Evolutionary conservation across 2,797 vertebrate genomes (phyloP).

Genomic region (Typhlichthys eigenmanni): DNA sequence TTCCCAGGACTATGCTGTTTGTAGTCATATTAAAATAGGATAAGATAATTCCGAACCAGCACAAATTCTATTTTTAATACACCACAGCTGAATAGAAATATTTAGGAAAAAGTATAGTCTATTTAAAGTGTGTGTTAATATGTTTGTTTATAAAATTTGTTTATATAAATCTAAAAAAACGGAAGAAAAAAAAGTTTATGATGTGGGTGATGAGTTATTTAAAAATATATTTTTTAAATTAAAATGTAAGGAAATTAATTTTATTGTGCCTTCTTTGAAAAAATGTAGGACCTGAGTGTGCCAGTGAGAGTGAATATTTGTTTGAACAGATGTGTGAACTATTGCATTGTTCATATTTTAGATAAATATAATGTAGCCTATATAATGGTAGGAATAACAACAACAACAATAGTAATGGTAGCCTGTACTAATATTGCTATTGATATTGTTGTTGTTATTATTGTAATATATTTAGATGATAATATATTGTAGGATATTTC

Average conservation of each 20-base stretch:
- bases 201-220: conserved; percentile 61
- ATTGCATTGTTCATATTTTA: not conserved
- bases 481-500: too few species aligned
- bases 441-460: too few species aligned
- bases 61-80: conserved; percentile 28
- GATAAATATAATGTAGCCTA: too few species aligned
- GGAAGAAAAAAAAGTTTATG: conserved; percentile 39
- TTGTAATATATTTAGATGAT: too few species aligned
- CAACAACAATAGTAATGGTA: too few species aligned
- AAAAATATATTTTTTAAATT: conserved; percentile 81
- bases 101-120: conserved; percentile 41
- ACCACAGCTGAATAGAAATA: conserved; percentile 25
- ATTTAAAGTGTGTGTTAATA: conserved; percentile 57
- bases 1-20: too few species aligned
- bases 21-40: not conserved
- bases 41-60: not conserved
- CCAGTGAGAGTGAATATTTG: too few species aligned
- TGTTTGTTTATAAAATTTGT: conserved; percentile 43
- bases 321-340: too few species aligned
- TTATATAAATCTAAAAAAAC: conserved; percentile 49
- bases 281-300: not conserved
- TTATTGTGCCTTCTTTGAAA: conserved; percentile 5
- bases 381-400: too few species aligned
- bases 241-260: conserved; percentile 65
- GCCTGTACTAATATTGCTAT: too few species aligned